Evolutionary conservation across 2,888 invertebrate genomes (phyloP).

Genomic region (Orthosia cruda): DNA sequence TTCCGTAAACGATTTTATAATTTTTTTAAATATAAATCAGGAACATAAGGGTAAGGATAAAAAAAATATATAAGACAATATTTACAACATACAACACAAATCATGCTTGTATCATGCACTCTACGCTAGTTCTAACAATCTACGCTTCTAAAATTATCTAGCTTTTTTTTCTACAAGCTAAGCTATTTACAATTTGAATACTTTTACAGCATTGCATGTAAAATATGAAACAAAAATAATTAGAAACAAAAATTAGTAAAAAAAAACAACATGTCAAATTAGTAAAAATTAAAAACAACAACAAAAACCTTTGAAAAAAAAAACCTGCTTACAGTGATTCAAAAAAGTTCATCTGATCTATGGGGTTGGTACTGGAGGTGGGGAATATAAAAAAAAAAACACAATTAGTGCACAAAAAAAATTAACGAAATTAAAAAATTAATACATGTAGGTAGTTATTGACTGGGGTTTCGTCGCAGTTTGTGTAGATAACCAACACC

Average conservation of each 20-base stretch:
- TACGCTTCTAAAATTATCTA: slow-evolving; percentile 13
- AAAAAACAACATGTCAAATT: slow-evolving; percentile 66
- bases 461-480: slow-evolving; percentile 62
- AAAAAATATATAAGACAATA: background rate
- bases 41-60: too few relatives aligned
- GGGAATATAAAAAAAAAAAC: slow-evolving; percentile 81
- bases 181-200: slow-evolving; percentile 46
- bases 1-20: background rate
- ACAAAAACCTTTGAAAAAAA: slow-evolving; percentile 72
- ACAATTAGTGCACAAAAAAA: slow-evolving; percentile 83
- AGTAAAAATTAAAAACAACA: slow-evolving; percentile 64
- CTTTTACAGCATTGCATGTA: slow-evolving; percentile 14
- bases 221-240: slow-evolving; percentile 20
- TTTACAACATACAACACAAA: slow-evolving; percentile 27
- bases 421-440: slow-evolving; percentile 60
- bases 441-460: slow-evolving; percentile 72
- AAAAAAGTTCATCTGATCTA: slow-evolving; percentile 92
- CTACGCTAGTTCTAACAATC: slow-evolving; percentile 23
- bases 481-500: slow-evolving; percentile 73
- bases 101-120: slow-evolving; percentile 61
- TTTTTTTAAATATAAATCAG: background rate
- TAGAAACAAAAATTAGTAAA: slow-evolving; percentile 64
- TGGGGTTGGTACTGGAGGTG: slow-evolving; percentile 90
- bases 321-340: slow-evolving; percentile 90
- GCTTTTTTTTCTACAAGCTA: slow-evolving; percentile 6